Evolutionary conservation across 2,113 vertebrate species (phyloP), one percentile per base, ranked within the genome.

Genomic region (Caretta caretta): DNA sequence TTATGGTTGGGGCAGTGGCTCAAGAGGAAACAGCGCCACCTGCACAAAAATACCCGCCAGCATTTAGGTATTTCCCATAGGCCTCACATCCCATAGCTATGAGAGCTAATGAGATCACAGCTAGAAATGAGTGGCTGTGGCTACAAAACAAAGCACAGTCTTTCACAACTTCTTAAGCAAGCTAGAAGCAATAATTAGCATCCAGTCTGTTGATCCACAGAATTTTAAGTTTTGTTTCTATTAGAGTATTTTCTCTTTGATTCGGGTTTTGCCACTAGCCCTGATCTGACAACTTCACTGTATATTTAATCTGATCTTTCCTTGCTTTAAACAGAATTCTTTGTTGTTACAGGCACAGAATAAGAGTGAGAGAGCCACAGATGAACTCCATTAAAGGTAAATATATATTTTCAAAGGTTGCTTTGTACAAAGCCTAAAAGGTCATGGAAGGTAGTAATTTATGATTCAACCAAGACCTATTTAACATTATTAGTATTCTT

Each of bases 331-430:
- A 78, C 49, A 69, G 65, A 82, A 25, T 10, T 46, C 50, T 78
- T 54, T 50, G 53, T 69, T 56, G 13, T 38, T 2, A 59, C 46
- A 0, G 51, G 29, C 11, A 82, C 54, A 76, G 50, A 50, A 42
- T 31, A 9, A 57, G 54, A 31, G 17, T 16, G n/a, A 59, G 81
- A 83, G 54, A 83, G 59, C 81, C 42, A 12, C 4, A 0, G 49
- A 17, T 1, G 1, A 86, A 62, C 10, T 1, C 17, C 1, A 16
- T 24, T 24, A 0, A 1, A 83, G 24, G 29, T 56, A 78, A 93
- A 85, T 88, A 82, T 88, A 82, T 54, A 14, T 46, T 62, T 85
- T 50, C 91, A 57, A 57, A 90, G 72, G 38, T 19, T 42, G 27
- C 81, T 59, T 83, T 2, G 1, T 46, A 29, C 83, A 27, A 48